A percentile compares a stretch with the other conserved stretches of the same genome.
Evolutionary conservation across 1,140 invertebrate species (phyloP).

Genomic region (Megalonaias nervosa): DNA sequence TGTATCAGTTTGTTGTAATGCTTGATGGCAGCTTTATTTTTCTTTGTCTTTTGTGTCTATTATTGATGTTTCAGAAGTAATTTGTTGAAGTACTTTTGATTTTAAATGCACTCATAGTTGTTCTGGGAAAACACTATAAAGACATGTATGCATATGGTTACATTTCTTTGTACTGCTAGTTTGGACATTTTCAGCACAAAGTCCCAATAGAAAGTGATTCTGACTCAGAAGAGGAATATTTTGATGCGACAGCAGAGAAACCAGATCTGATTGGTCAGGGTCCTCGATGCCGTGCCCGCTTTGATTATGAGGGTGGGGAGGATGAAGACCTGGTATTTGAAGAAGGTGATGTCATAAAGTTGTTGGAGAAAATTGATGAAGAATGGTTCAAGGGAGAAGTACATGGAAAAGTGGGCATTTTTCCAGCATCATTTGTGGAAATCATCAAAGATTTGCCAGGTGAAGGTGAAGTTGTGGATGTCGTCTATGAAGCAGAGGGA

Average conservation of each 20-base stretch:
- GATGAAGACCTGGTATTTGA: constrained; percentile 75
- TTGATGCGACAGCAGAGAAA: constrained; percentile 34
- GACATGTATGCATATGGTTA: not conserved
- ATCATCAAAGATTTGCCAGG: constrained; percentile 62
- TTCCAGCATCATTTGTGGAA: constrained; percentile 85
- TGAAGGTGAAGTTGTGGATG: not conserved
- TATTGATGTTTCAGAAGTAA: not conserved
- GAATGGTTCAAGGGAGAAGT: constrained; percentile 88
- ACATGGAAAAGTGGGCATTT: constrained; percentile 81
- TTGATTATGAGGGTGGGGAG: constrained; percentile 78
- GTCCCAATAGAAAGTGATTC: constrained; percentile 1
- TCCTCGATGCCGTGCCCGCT: constrained; percentile 71
- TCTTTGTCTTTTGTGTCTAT: too few species aligned
- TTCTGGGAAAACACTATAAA: not conserved
- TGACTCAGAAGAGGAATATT: constrained; percentile 24
- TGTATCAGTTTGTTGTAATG: too few species aligned
- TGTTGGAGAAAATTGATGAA: constrained; percentile 81
- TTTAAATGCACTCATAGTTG: not conserved
- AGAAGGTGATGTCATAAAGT: constrained; percentile 79
- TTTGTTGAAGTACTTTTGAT: not conserved
- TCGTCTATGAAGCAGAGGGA: too few species aligned
- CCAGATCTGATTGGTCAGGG: constrained; percentile 44
- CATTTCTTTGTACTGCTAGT: not conserved
- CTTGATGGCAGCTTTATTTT: too few species aligned
- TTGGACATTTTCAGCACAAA: not conserved